Percentiles rank a stretch among this genome's conserved stretches.
Conservation (phyloP, 2,113 vertebrate genomes). For the Lonchura striata region DNA sequence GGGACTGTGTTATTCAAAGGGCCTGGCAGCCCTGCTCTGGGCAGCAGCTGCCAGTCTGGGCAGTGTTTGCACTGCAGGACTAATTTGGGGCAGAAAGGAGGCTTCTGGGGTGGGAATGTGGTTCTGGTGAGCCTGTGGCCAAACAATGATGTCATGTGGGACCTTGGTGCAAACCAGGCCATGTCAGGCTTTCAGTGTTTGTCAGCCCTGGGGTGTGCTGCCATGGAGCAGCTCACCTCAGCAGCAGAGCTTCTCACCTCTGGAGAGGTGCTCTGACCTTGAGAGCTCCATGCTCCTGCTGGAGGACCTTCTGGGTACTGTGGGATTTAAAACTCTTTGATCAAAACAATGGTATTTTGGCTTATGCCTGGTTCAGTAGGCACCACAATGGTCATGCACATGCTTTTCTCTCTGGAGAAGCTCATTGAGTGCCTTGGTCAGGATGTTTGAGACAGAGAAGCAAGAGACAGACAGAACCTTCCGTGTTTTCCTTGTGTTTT, state of each 20-base stretch:
- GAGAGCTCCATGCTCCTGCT: not conserved
- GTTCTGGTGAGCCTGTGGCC: not conserved
- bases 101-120: not conserved
- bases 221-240: not conserved
- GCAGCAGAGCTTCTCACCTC: not conserved
- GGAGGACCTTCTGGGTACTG: not conserved
- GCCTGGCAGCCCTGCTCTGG: not conserved
- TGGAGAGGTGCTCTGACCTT: not conserved
- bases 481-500: not conserved
- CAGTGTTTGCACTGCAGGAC: not conserved
- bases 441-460: not conserved
- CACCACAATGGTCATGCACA: rapidly evolving
- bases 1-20: not conserved
- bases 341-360: not conserved
- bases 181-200: not conserved
- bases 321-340: not conserved
- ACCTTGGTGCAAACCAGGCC: not conserved
- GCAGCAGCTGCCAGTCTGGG: constrained; percentile 1
- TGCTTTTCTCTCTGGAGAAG: not conserved
- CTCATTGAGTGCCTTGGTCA: not conserved
- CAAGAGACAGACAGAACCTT: not conserved
- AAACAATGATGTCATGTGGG: not conserved
- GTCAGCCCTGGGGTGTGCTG: not conserved
- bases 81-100: not conserved
- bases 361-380: not conserved